Evolutionary conservation across 2,113 vertebrate genomes (phyloP).

Genomic region (Riparia riparia): DNA sequence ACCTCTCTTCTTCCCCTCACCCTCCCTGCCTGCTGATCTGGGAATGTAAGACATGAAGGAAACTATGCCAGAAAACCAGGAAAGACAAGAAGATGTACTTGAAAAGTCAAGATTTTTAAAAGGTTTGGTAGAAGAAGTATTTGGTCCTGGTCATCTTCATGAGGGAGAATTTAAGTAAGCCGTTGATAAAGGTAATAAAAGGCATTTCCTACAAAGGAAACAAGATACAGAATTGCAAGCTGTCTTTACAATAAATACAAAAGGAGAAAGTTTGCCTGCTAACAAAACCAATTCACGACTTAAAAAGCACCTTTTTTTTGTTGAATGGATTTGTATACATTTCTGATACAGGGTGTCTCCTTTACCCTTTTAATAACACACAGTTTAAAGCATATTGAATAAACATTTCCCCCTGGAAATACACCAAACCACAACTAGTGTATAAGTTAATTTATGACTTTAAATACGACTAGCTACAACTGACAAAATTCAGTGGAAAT

Average conservation of each 20-base stretch:
- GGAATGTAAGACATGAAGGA: background rate
- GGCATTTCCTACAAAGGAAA: background rate
- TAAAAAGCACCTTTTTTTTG: background rate
- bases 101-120: background rate
- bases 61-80: background rate
- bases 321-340: background rate
- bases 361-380: background rate
- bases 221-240: background rate
- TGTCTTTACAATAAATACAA: background rate
- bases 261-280: background rate
- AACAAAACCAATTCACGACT: background rate
- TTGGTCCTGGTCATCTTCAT: background rate
- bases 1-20: background rate
- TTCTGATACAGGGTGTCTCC: background rate
- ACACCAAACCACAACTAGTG: background rate
- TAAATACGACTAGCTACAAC: background rate
- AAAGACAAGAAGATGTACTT: background rate
- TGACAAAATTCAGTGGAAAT: background rate
- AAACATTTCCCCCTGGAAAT: background rate
- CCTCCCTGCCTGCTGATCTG: background rate
- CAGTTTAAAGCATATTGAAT: background rate
- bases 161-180: background rate
- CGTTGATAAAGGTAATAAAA: background rate
- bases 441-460: background rate
- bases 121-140: background rate